Conservation (phyloP, 2,797 vertebrate genomes). For the Lagocephalus sceleratus region DNA sequence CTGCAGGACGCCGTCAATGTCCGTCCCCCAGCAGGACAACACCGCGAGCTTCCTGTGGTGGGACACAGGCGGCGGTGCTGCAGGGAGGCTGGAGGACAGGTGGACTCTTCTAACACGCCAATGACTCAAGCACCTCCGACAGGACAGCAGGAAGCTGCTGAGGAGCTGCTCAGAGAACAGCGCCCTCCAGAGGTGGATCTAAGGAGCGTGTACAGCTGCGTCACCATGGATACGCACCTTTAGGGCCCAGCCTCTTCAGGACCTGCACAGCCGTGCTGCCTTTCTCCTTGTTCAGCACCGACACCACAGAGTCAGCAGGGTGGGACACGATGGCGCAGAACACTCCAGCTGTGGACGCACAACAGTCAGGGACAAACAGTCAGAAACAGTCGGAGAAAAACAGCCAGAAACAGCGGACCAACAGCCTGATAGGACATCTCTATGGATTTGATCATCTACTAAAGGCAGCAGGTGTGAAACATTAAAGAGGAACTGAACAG, state of each 20-base stretch:
- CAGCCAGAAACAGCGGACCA: too few species aligned
- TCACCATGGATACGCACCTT: constrained; percentile 70
- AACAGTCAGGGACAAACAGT: background rate
- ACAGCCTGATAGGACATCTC: background rate
- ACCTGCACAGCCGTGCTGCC: constrained; percentile 90
- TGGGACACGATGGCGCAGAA: constrained; percentile 99
- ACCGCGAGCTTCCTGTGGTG: constrained; percentile 61
- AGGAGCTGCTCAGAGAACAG: constrained; percentile 70
- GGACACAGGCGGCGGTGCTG: constrained; percentile 74
- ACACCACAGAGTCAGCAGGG: constrained; percentile 97
- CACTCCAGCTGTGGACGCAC: constrained; percentile 83
- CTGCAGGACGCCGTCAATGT: constrained; percentile 56
- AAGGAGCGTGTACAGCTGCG: constrained; percentile 60
- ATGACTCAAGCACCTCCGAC: constrained; percentile 96
- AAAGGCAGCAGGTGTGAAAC: too few species aligned
- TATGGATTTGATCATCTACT: too few species aligned
- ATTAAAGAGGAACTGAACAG: too few species aligned
- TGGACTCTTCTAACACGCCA: constrained; percentile 92
- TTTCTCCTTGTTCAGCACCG: constrained; percentile 96
- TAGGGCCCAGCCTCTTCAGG: constrained; percentile 88
- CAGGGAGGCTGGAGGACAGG: constrained; percentile 80
- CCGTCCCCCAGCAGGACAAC: constrained; percentile 76
- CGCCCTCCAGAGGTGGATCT: constrained; percentile 93
- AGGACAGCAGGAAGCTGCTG: constrained; percentile 87
- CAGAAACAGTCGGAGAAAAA: too few species aligned